Evolutionary conservation across 2,797 vertebrate species (phyloP).

Genomic region (Labeo calbasu): DNA sequence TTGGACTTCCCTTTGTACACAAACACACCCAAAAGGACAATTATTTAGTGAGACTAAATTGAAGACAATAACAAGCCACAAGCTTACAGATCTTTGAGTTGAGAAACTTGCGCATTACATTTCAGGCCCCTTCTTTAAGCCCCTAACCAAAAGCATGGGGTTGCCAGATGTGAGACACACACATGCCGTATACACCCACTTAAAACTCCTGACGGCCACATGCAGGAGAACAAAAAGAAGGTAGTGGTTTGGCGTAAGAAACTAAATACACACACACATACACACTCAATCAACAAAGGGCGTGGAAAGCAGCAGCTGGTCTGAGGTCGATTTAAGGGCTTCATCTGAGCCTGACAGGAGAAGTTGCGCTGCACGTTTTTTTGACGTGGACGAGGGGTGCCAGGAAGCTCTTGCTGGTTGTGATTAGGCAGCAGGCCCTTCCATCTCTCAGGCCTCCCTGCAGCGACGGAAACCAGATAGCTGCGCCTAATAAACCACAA

Average conservation of each 20-base stretch:
- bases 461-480: conserved; percentile 58
- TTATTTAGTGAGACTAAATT: background rate
- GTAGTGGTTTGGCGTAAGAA: conserved; percentile 45
- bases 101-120: conserved; percentile 34
- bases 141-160: conserved; percentile 53
- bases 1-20: background rate
- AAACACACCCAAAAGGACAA: conserved; percentile 2
- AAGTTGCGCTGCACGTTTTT: conserved; percentile 20
- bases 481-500: conserved; percentile 50
- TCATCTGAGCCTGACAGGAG: conserved; percentile 37
- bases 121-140: conserved; percentile 47
- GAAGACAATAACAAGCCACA: conserved; percentile 11
- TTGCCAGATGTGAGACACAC: conserved; percentile 51
- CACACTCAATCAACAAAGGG: background rate
- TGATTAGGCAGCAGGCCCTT: conserved; percentile 57
- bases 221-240: conserved; percentile 48
- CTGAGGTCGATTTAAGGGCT: conserved; percentile 17
- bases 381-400: conserved; percentile 32
- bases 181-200: conserved; percentile 27
- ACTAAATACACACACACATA: conserved; percentile 30
- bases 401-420: conserved; percentile 59
- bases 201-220: conserved; percentile 37
- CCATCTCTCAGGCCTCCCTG: conserved; percentile 36
- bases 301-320: conserved; percentile 14
- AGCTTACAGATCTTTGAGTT: conserved; percentile 25